Percentiles rank a stretch among this genome's conserved stretches.
These are phyloP conservation scores for Microctenopoma stevenorrisi DNA, from an alignment of 2,797 vertebrate genomes.

Conservation along the genomic window DNA sequence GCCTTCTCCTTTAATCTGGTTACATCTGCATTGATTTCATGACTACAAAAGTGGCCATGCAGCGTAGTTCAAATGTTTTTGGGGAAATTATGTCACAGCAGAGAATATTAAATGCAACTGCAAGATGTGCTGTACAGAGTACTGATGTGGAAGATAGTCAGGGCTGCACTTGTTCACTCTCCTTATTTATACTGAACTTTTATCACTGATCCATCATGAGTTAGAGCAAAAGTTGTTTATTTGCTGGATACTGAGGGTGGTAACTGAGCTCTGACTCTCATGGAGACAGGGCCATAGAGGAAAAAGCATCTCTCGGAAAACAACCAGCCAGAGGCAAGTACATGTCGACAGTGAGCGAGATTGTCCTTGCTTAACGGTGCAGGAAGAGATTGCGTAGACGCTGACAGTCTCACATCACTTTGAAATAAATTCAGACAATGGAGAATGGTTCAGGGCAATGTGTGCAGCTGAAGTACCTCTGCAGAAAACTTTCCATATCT, in stretches of 20 bases:
- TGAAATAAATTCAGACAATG: constrained; percentile 29
- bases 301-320: constrained; percentile 34
- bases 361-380: constrained; percentile 50
- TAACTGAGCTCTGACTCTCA: constrained; percentile 24
- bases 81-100: background rate
- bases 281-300: constrained; percentile 12
- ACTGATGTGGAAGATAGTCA: constrained; percentile 3
- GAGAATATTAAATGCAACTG: background rate
- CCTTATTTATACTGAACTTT: constrained; percentile 13
- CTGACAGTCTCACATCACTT: constrained; percentile 39
- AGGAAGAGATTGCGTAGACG: constrained; percentile 34
- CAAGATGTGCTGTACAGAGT: constrained; percentile 1
- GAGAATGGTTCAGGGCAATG: constrained; percentile 18
- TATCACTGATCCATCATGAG: constrained; percentile 19
- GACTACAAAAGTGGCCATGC: background rate
- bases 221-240: constrained; percentile 39
- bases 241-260: constrained; percentile 21
- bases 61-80: background rate
- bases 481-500: constrained; percentile 27
- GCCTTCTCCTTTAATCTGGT: background rate
- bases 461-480: constrained; percentile 40
- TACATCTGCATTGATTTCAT: background rate
- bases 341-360: constrained; percentile 42
- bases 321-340: constrained; percentile 32
- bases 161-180: background rate